Evolutionary conservation across 2,888 invertebrate species (phyloP).

Genomic region (Ditula angustiorana): DNA sequence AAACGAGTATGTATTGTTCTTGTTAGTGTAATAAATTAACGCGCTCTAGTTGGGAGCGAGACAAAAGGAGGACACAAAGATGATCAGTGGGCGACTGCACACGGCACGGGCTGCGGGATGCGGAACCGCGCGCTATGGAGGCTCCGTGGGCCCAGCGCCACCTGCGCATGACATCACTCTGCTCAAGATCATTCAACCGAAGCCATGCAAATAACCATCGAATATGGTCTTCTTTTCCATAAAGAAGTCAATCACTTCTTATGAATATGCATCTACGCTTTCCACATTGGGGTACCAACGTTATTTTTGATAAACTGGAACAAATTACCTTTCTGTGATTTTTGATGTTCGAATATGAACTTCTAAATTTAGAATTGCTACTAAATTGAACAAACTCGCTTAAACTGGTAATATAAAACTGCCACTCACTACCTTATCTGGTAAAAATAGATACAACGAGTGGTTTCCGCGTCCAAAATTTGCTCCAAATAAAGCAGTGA

Average conservation of each 20-base stretch:
- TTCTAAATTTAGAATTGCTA: background rate
- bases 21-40: constrained; percentile 30
- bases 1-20: constrained; percentile 24
- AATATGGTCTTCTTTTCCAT: constrained; percentile 18
- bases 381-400: constrained; percentile 1
- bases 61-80: constrained; percentile 37
- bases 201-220: constrained; percentile 3
- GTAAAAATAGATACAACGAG: background rate
- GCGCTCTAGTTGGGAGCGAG: constrained; percentile 36
- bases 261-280: background rate
- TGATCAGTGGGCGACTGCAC: constrained; percentile 38
- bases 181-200: constrained; percentile 33
- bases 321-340: no score
- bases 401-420: background rate
- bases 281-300: background rate
- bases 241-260: background rate
- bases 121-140: constrained; percentile 29
- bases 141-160: constrained; percentile 10
- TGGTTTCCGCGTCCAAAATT: background rate
- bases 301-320: no score
- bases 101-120: constrained; percentile 20
- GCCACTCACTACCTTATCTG: constrained; percentile 13
- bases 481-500: background rate
- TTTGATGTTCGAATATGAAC: background rate
- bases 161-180: constrained; percentile 30